Evolutionary conservation across 2,797 vertebrate species (phyloP).

Genomic region (Cygnus olor): DNA sequence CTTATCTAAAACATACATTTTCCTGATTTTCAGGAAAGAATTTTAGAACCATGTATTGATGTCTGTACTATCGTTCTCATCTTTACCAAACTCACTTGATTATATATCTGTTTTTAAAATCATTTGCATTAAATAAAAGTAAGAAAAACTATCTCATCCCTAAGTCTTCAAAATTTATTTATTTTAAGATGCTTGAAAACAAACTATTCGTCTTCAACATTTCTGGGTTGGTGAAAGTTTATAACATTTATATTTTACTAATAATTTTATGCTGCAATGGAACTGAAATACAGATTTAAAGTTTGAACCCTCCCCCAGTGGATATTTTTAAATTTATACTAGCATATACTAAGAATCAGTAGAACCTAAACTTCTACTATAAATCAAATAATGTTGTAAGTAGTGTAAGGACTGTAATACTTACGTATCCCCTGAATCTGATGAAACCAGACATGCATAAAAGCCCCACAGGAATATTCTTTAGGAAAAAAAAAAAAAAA

Average conservation of each 20-base stretch:
- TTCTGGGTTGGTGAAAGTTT: neutral
- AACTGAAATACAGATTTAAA: neutral
- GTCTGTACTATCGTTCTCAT: neutral
- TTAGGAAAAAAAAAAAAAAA: neutral
- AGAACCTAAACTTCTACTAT: neutral
- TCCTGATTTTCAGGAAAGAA: neutral
- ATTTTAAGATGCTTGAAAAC: neutral
- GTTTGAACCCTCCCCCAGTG: neutral
- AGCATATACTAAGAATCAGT: neutral
- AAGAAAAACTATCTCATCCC: neutral
- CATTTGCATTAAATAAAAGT: neutral
- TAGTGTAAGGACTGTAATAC: slow-evolving; percentile 17
- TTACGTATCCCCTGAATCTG: slow-evolving; percentile 2
- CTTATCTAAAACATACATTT: neutral
- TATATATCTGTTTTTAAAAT: neutral
- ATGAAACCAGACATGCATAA: slow-evolving; percentile 65
- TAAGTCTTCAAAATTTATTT: neutral
- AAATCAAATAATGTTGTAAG: neutral
- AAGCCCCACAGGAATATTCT: slow-evolving; percentile 47
- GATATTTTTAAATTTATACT: neutral
- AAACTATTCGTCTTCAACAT: neutral
- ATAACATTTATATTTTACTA: neutral
- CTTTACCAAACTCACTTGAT: neutral
- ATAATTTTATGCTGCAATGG: neutral
- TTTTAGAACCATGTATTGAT: neutral